phyloP scores from a whole-genome alignment of 2,888 invertebrate species.

The Mycalesis mineus region DNA sequence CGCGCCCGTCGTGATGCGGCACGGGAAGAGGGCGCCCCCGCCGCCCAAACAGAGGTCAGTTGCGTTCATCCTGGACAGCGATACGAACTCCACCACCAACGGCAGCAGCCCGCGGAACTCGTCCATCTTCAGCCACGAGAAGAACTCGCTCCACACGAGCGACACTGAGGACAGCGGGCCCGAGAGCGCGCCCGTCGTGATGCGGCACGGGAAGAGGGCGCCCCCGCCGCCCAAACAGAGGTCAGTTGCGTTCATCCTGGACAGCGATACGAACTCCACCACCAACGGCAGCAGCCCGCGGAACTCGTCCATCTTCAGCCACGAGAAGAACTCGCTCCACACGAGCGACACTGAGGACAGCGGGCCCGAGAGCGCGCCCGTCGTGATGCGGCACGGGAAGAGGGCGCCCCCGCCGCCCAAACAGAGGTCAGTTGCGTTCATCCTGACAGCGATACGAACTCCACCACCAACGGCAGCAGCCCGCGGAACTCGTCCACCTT shows the following conservation, averaged over 20 bases:
- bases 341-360: constrained; percentile 69
- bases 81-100: constrained; percentile 70
- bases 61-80: constrained; percentile 64
- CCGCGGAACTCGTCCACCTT: constrained; percentile 69
- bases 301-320: constrained; percentile 61
- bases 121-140: constrained; percentile 68
- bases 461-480: constrained; percentile 70
- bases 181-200: constrained; percentile 62
- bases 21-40: constrained; percentile 44
- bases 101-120: constrained; percentile 71
- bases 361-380: constrained; percentile 65
- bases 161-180: constrained; percentile 70
- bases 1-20: constrained; percentile 59
- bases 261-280: constrained; percentile 69
- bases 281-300: constrained; percentile 71
- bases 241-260: constrained; percentile 55
- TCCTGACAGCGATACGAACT: constrained; percentile 72
- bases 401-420: constrained; percentile 47
- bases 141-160: constrained; percentile 51
- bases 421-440: constrained; percentile 53
- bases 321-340: too few species aligned
- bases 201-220: constrained; percentile 51
- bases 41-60: constrained; percentile 60
- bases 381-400: constrained; percentile 54
- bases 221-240: constrained; percentile 56